phyloP scores from a whole-genome alignment of 2,888 invertebrate species.

The Melitaea athalia region DNA sequence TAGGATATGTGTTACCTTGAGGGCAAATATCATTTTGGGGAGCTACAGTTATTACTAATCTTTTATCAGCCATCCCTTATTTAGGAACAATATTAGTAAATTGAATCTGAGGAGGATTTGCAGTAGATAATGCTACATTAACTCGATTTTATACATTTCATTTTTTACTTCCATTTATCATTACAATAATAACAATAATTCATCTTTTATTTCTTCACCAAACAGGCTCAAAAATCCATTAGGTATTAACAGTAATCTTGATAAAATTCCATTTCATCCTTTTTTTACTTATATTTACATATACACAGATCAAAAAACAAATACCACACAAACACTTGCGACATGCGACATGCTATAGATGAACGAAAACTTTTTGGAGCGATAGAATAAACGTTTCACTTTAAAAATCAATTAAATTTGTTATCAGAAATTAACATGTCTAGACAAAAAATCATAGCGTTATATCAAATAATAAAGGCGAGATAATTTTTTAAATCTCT shows the following conservation, averaged over 20 bases:
- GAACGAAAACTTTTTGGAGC: too few relatives aligned
- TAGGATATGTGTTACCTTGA: conserved; percentile 90
- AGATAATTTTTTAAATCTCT: background rate
- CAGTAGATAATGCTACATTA: conserved; percentile 87
- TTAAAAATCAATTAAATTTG: too few relatives aligned
- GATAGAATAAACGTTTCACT: too few relatives aligned
- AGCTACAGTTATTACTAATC: conserved; percentile 89
- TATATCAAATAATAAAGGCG: background rate
- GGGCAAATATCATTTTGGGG: conserved; percentile 93
- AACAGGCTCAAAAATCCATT: conserved; percentile 84
- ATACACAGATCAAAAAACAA: too few relatives aligned
- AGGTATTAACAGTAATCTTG: conserved; percentile 84
- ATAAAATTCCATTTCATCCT: conserved; percentile 87
- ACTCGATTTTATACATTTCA: conserved; percentile 90
- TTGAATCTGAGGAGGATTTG: conserved; percentile 90
- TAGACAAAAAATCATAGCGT: too few relatives aligned
- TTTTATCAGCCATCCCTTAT: conserved; percentile 87
- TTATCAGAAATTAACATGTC: too few relatives aligned
- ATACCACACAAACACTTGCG: too few relatives aligned
- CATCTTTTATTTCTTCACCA: conserved; percentile 86
- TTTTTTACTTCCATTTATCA: conserved; percentile 87
- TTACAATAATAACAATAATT: conserved; percentile 83
- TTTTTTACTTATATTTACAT: conserved; percentile 85
- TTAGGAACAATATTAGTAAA: conserved; percentile 84
- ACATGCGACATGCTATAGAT: too few relatives aligned